Evolutionary conservation across 2,113 vertebrate species (phyloP).

Genomic region (Grallaria varia): DNA sequence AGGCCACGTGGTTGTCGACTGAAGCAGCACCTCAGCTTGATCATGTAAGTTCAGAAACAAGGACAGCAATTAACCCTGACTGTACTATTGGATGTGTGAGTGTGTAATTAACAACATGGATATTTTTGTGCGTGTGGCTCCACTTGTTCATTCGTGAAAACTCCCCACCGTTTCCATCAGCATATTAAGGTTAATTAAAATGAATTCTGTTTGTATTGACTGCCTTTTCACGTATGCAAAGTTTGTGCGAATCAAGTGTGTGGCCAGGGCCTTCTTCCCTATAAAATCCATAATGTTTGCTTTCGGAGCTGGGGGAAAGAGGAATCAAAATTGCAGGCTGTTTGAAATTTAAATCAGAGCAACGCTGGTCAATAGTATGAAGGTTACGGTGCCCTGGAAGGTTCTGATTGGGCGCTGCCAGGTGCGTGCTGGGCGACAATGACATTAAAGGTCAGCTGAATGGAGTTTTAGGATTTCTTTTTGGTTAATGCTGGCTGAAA

Average conservation of each 20-base stretch:
- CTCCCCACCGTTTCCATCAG: conserved; percentile 68
- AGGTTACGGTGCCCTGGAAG: conserved; percentile 50
- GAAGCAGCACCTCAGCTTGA: neutral
- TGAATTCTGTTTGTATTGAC: conserved; percentile 81
- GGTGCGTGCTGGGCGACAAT: conserved; percentile 11
- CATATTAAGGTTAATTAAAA: conserved; percentile 83
- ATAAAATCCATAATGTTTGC: conserved; percentile 81
- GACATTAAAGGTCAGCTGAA: conserved; percentile 29
- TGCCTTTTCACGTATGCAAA: conserved; percentile 76
- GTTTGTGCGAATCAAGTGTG: conserved; percentile 72
- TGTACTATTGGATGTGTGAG: conserved; percentile 14
- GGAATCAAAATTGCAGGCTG: conserved; percentile 71
- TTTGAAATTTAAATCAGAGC: conserved; percentile 82
- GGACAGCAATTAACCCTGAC: conserved; percentile 59
- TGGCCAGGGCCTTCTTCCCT: conserved; percentile 63
- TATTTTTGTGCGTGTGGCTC: conserved; percentile 47
- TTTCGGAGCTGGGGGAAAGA: conserved; percentile 66
- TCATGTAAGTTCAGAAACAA: neutral
- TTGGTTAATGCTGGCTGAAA: neutral
- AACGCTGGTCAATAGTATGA: conserved; percentile 72
- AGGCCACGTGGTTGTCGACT: neutral
- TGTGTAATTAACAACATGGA: conserved; percentile 63
- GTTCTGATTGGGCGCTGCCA: conserved; percentile 32
- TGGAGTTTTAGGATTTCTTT: neutral
- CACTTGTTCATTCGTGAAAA: conserved; percentile 64